phyloP scores from a whole-genome alignment of 2,888 invertebrate genomes.

The Phytoseiulus persimilis region DNA sequence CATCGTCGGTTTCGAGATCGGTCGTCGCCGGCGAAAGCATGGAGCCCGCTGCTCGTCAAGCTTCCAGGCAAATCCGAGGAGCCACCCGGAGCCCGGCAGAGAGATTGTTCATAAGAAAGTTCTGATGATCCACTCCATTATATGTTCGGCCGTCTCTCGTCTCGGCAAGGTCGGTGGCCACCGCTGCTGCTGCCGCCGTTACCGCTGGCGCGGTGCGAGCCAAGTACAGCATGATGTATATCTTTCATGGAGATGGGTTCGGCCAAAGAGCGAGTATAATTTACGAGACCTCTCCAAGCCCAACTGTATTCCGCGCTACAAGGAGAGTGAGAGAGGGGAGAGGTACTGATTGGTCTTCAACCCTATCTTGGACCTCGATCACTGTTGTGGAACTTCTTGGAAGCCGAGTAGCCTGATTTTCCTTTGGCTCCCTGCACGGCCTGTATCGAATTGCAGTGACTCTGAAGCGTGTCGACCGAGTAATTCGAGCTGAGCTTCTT shows the following conservation, averaged over 20 bases:
- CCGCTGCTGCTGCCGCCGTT: not conserved
- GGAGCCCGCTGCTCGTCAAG: too few relatives aligned
- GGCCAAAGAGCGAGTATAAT: not conserved
- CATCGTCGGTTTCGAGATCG: too few relatives aligned
- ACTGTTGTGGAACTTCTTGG: not conserved
- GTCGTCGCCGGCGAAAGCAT: too few relatives aligned
- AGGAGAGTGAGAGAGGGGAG: not conserved
- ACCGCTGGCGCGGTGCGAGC: not conserved
- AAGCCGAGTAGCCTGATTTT: not conserved
- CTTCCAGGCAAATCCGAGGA: not conserved
- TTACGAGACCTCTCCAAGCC: not conserved
- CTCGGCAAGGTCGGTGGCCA: not conserved
- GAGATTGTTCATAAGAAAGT: not conserved
- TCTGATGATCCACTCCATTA: not conserved
- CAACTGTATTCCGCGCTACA: not conserved
- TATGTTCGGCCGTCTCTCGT: not conserved
- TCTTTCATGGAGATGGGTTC: slow-evolving; percentile 5
- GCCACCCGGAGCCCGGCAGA: not conserved
- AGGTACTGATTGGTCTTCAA: not conserved
- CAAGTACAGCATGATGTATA: not conserved
- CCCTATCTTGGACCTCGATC: not conserved
- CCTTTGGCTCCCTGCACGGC: not conserved
- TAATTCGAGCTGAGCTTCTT: not conserved
- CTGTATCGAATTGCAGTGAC: not conserved
- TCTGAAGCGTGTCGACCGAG: not conserved